A percentile compares a stretch with the other conserved stretches of the same genome.
phyloP scores from a whole-genome alignment of 1,140 invertebrate species.

The Dendrolimus punctatus region DNA sequence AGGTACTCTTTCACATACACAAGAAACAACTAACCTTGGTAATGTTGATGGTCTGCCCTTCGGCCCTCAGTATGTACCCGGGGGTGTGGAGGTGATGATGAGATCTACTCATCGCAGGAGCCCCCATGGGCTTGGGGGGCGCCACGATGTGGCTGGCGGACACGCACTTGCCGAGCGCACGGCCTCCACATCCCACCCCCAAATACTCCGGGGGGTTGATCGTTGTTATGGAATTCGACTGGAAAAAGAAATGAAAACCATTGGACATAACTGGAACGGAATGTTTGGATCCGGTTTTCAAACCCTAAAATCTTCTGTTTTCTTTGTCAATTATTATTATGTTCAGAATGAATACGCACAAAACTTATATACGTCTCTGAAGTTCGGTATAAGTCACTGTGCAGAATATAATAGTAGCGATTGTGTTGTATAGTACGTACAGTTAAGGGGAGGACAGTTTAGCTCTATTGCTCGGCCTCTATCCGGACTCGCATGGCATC shows the following conservation, averaged over 20 bases:
- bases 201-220: neutral
- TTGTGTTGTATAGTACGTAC: too few species aligned
- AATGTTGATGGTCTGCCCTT: constrained; percentile 48
- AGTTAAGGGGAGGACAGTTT: too few species aligned
- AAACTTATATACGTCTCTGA: too few species aligned
- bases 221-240: neutral
- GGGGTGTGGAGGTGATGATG: constrained; percentile 40
- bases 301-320: too few species aligned
- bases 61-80: constrained; percentile 57
- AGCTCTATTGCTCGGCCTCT: too few species aligned
- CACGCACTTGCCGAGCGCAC: constrained; percentile 50
- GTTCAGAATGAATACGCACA: too few species aligned
- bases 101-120: constrained; percentile 19
- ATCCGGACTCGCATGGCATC: too few species aligned
- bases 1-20: neutral
- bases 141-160: constrained; percentile 43
- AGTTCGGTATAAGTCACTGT: too few species aligned
- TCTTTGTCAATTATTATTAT: too few species aligned
- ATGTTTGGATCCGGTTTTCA: too few species aligned
- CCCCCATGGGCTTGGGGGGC: constrained; percentile 14
- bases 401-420: too few species aligned
- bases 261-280: neutral
- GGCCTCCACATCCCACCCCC: constrained; percentile 3
- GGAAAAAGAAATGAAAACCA: neutral
- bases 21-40: constrained; percentile 27